phyloP scores from a whole-genome alignment of 2,113 vertebrate genomes.

The Leucoraja erinaceus region DNA sequence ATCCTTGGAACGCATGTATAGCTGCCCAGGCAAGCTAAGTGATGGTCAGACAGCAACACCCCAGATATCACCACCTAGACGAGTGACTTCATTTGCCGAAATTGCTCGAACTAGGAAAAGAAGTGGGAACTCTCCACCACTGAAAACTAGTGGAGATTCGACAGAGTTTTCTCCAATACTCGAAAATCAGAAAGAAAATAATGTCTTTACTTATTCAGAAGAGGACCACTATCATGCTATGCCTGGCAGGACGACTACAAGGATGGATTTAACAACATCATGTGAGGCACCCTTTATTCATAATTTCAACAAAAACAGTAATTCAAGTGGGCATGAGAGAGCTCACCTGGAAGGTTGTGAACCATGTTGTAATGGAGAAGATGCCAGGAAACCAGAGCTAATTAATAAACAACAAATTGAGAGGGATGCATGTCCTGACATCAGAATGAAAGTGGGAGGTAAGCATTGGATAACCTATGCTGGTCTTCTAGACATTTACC shows the following conservation, averaged over 20 bases:
- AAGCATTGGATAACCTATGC: not conserved
- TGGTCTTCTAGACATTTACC: not conserved
- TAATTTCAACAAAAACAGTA: conserved; percentile 20
- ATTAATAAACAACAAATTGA: not conserved
- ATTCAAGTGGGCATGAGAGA: conserved; percentile 5
- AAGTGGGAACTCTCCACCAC: conserved; percentile 55
- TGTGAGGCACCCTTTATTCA: conserved; percentile 32
- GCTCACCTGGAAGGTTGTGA: not conserved
- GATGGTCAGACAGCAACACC: conserved; percentile 58
- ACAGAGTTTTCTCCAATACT: conserved; percentile 76
- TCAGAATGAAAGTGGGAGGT: not conserved
- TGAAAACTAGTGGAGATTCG: conserved; percentile 57
- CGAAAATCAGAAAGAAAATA: conserved; percentile 57
- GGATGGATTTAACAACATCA: conserved; percentile 1
- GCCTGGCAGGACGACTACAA: conserved; percentile 42
- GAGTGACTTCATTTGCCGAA: conserved; percentile 91
- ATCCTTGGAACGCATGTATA: conserved; percentile 88
- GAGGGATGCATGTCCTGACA: not conserved
- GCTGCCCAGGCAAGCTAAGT: conserved; percentile 85
- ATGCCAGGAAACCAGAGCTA: not conserved
- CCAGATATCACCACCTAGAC: conserved; percentile 55
- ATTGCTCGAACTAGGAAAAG: conserved; percentile 80
- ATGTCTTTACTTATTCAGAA: conserved; percentile 49
- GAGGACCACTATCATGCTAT: conserved; percentile 60
- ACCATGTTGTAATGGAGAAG: not conserved